Conservation (phyloP, 2,888 invertebrate genomes). For the Pseudoips prasinana region DNA sequence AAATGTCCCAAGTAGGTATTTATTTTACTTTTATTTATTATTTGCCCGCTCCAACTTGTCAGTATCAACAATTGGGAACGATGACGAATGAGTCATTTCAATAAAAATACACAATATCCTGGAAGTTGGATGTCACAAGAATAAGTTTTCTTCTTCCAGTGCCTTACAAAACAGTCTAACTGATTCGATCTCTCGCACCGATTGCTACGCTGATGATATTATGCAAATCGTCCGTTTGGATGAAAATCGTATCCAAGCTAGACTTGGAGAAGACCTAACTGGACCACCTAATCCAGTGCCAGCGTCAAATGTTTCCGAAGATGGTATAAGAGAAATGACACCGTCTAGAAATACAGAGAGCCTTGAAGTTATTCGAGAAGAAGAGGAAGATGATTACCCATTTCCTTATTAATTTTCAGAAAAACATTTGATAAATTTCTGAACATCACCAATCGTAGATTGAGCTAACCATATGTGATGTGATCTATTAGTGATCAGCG, state of each 20-base stretch:
- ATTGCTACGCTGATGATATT: conserved; percentile 54
- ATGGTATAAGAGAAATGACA: not conserved
- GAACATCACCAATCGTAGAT: no score
- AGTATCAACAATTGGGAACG: no score
- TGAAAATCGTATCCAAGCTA: conserved; percentile 45
- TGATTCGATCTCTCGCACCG: conserved; percentile 47
- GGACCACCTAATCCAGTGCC: conserved; percentile 10
- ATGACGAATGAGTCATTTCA: no score
- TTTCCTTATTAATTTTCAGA: conserved; percentile 28
- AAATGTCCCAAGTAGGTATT: no score
- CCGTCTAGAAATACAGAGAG: not conserved
- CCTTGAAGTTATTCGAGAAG: conserved; percentile 54
- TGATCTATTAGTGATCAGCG: no score
- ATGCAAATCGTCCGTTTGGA: conserved; percentile 53
- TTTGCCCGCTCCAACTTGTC: no score
- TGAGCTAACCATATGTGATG: no score
- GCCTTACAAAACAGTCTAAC: conserved; percentile 46
- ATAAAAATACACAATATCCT: no score
- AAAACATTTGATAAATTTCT: not conserved
- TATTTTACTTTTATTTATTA: no score
- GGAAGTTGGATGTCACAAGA: no score
- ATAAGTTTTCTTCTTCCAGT: conserved; percentile 8
- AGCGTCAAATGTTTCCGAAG: not conserved
- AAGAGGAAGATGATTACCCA: conserved; percentile 56
- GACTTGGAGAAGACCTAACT: conserved; percentile 40